Percentiles rank a stretch among this genome's conserved stretches.
phyloP scores from a whole-genome alignment of 2,797 vertebrate species.

The Percopsis omiscomaycus region DNA sequence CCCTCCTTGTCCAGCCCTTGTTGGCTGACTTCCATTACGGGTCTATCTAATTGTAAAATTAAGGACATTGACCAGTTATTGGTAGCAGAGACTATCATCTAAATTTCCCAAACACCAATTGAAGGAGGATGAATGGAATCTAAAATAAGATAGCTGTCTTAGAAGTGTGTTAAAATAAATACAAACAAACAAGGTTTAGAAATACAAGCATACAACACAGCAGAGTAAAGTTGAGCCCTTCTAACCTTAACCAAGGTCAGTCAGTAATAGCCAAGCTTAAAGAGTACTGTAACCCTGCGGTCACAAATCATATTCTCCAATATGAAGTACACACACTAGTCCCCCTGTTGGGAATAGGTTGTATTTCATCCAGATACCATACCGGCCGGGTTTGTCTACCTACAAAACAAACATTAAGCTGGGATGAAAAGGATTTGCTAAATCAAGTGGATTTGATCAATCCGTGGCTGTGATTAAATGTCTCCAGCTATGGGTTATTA shows the following conservation, averaged over 20 bases:
- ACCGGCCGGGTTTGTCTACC: constrained; percentile 15
- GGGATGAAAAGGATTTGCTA: constrained; percentile 14
- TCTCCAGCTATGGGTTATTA: no score
- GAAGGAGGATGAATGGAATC: constrained; percentile 54
- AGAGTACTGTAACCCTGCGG: constrained; percentile 45
- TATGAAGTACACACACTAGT: constrained; percentile 29
- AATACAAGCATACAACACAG: constrained; percentile 18
- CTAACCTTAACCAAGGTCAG: constrained; percentile 57
- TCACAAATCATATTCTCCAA: constrained; percentile 50
- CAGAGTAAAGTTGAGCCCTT: constrained; percentile 51
- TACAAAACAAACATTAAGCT: constrained; percentile 49
- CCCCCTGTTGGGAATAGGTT: constrained; percentile 29
- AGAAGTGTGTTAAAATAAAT: not conserved
- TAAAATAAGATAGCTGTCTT: constrained; percentile 21
- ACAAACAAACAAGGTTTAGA: constrained; percentile 10
- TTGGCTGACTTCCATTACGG: constrained; percentile 48
- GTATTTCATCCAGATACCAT: constrained; percentile 39
- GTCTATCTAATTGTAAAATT: constrained; percentile 70
- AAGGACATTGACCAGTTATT: constrained; percentile 59
- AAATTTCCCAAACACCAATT: constrained; percentile 63
- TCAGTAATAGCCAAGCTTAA: constrained; percentile 50
- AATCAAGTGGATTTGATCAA: constrained; percentile 11
- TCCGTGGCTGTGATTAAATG: constrained; percentile 4
- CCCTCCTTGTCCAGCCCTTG: constrained; percentile 21
- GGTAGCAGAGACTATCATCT: constrained; percentile 47